Conservation (phyloP, 2,113 vertebrate species). For the Sarotherodon lohbergeri region DNA sequence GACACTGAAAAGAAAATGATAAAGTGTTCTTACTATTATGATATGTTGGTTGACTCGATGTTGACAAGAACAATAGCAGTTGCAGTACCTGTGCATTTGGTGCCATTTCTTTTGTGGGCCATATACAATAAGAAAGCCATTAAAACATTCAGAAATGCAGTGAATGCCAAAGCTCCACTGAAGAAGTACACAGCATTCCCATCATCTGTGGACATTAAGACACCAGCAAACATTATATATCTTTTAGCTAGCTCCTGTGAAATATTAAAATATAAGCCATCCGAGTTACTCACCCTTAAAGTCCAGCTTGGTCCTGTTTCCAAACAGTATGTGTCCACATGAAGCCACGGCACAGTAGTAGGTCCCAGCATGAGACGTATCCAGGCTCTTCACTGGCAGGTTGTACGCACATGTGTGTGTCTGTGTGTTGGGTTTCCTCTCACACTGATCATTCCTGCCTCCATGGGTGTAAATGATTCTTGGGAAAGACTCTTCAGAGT, state of each 20-base stretch:
- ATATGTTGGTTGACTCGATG: not conserved
- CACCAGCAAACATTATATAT: not conserved
- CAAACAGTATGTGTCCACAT: not conserved
- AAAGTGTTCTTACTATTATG: rapidly evolving
- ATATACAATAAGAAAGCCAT: not conserved
- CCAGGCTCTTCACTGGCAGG: not conserved
- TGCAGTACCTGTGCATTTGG: rapidly evolving
- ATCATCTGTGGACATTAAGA: not conserved
- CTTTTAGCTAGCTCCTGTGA: rapidly evolving
- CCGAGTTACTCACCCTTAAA: rapidly evolving
- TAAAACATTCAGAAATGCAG: not conserved
- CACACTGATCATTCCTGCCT: constrained; percentile 6
- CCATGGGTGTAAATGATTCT: constrained; percentile 37
- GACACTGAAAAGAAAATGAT: not conserved
- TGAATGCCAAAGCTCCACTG: not conserved
- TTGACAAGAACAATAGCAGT: not conserved
- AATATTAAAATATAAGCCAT: rapidly evolving
- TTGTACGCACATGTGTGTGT: rapidly evolving
- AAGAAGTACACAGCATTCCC: not conserved
- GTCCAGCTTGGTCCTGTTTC: not conserved
- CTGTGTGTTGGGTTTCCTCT: not conserved
- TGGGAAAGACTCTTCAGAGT: not conserved
- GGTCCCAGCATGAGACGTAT: rapidly evolving
- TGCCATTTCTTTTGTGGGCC: not conserved
- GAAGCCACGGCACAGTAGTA: rapidly evolving